Conservation (phyloP, 2,888 invertebrate species). For the Lydus trimaculatus region DNA sequence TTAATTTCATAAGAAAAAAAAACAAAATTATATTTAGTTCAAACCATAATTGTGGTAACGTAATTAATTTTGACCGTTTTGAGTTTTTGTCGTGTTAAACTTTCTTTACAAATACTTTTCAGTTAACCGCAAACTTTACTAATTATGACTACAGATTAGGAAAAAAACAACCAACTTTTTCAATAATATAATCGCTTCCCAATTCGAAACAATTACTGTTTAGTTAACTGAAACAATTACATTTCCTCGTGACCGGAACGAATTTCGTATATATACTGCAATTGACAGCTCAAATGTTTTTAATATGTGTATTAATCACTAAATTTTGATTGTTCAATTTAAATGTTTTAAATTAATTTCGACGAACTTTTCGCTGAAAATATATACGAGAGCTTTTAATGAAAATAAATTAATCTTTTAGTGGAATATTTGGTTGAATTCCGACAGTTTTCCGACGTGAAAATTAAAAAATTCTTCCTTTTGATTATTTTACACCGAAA, state of each 20-base stretch:
- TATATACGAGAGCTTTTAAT: background rate
- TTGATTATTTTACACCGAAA: background rate
- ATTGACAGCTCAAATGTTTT: background rate
- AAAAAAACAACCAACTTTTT: background rate
- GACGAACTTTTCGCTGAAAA: background rate
- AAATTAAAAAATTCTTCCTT: background rate
- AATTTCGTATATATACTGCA: background rate
- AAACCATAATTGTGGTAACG: background rate
- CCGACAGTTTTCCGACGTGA: background rate
- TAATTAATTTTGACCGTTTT: constrained; percentile 12
- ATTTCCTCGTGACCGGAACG: background rate
- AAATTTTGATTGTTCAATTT: background rate
- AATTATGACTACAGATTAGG: background rate
- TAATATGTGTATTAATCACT: background rate
- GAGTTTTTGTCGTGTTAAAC: background rate
- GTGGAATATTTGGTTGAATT: background rate
- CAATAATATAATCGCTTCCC: background rate
- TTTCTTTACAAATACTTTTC: constrained; percentile 8
- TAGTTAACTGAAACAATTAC: background rate
- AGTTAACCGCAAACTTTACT: background rate
- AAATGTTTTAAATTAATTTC: background rate
- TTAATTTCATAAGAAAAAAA: background rate
- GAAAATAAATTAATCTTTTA: background rate
- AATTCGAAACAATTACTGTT: background rate
- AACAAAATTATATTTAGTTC: background rate